phyloP scores from a whole-genome alignment of 2,888 invertebrate genomes.

The Catocala nupta region DNA sequence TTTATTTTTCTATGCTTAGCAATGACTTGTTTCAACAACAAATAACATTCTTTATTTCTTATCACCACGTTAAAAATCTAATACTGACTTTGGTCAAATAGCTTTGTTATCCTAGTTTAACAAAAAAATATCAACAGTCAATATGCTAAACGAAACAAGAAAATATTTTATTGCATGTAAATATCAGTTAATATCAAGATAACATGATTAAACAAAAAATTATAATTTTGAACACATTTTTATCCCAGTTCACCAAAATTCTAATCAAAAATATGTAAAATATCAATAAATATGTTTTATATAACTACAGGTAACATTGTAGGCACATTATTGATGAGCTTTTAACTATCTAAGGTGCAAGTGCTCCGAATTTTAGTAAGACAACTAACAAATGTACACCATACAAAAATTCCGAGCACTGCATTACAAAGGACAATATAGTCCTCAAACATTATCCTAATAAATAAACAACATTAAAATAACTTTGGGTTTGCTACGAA shows the following conservation, averaged over 20 bases:
- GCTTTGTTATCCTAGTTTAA: constrained; percentile 86
- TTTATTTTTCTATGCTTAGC: constrained; percentile 70
- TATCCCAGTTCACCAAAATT: constrained; percentile 74
- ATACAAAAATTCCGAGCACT: constrained; percentile 31
- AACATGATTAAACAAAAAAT: constrained; percentile 59
- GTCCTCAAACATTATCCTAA: constrained; percentile 68
- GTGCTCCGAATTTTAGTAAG: constrained; percentile 33
- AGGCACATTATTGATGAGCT: constrained; percentile 85
- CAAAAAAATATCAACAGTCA: constrained; percentile 85
- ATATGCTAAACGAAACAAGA: constrained; percentile 80
- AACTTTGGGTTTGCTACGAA: constrained; percentile 83
- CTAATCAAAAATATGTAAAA: constrained; percentile 72
- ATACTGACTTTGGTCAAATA: constrained; percentile 88
- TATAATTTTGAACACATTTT: constrained; percentile 84
- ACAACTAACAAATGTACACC: constrained; percentile 11
- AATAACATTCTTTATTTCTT: constrained; percentile 72
- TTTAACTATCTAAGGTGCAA: constrained; percentile 67
- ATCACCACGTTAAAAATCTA: constrained; percentile 82
- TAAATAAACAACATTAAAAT: constrained; percentile 80
- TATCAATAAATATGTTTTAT: constrained; percentile 69
- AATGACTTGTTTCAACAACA: constrained; percentile 78
- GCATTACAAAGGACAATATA: constrained; percentile 39
- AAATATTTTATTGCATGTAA: constrained; percentile 80
- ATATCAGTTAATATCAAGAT: constrained; percentile 83
- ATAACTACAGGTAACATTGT: constrained; percentile 87